Evolutionary conservation across 1,140 invertebrate species (phyloP).

Genomic region (Megalonaias nervosa): DNA sequence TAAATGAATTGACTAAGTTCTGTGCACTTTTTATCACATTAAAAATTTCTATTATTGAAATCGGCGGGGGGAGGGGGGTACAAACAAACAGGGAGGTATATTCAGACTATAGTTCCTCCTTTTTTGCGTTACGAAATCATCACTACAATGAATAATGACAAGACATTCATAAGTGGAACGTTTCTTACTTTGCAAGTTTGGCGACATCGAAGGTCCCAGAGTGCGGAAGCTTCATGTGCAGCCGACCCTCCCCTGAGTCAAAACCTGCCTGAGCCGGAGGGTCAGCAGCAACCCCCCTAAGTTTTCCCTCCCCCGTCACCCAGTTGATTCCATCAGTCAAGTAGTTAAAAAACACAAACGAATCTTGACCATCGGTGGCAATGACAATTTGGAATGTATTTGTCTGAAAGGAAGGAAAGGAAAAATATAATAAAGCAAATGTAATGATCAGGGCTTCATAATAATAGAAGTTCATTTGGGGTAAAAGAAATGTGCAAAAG

Average conservation of each 20-base stretch:
- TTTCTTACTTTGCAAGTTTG: slow-evolving; percentile 80
- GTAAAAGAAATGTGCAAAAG: background rate
- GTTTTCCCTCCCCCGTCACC: slow-evolving; percentile 82
- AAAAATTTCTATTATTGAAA: no score
- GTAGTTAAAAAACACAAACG: slow-evolving; percentile 90
- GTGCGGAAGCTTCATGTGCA: slow-evolving; percentile 79
- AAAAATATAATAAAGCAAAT: slow-evolving; percentile 17
- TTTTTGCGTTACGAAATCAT: no score
- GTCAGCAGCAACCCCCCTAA: slow-evolving; percentile 78
- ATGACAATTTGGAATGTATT: slow-evolving; percentile 90
- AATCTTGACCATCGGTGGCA: slow-evolving; percentile 85
- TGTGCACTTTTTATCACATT: no score
- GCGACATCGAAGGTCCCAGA: slow-evolving; percentile 90
- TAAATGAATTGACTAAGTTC: no score
- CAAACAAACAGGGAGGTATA: no score
- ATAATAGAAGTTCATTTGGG: background rate
- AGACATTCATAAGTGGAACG: background rate
- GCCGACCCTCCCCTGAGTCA: slow-evolving; percentile 83
- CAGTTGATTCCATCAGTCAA: slow-evolving; percentile 90
- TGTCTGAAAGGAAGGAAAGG: slow-evolving; percentile 70
- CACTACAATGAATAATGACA: no score
- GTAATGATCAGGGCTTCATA: background rate
- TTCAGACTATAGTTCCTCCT: no score
- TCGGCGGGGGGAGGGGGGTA: no score
- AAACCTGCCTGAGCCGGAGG: slow-evolving; percentile 94